phyloP scores from a whole-genome alignment of 1,140 invertebrate species.

The Papilio glaucus region DNA sequence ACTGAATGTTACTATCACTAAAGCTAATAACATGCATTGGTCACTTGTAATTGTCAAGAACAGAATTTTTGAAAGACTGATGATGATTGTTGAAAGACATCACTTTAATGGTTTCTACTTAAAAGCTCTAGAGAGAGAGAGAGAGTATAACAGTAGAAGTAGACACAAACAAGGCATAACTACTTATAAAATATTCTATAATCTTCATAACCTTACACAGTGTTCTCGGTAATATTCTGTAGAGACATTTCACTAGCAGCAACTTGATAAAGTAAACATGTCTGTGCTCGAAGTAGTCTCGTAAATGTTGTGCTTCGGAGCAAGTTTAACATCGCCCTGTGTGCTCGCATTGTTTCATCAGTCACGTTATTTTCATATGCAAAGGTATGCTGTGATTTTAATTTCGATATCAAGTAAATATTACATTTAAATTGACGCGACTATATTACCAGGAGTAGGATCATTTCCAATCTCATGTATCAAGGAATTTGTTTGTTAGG shows the following conservation, averaged over 20 bases:
- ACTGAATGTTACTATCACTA: too few species aligned
- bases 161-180: not conserved
- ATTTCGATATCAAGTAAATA: not conserved
- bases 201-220: slow-evolving; percentile 15
- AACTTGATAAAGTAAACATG: slow-evolving; percentile 26
- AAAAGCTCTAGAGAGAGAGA: too few species aligned
- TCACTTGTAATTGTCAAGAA: too few species aligned
- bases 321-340: slow-evolving; percentile 6
- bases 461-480: too few species aligned
- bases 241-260: slow-evolving; percentile 18
- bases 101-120: too few species aligned
- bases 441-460: too few species aligned
- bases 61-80: too few species aligned
- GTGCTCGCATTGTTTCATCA: slow-evolving; percentile 18
- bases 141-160: too few species aligned
- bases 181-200: slow-evolving; percentile 12
- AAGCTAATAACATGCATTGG: too few species aligned
- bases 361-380: not conserved
- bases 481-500: too few species aligned
- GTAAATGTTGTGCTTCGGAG: slow-evolving; percentile 23
- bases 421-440: not conserved
- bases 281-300: slow-evolving; percentile 14
- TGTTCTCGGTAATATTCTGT: slow-evolving; percentile 19
- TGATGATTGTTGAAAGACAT: too few species aligned
- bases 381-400: not conserved